Evolutionary conservation across 1,140 invertebrate species (phyloP), one percentile per base, ranked within the genome.

Genomic region (Aphelinus atriplicis): DNA sequence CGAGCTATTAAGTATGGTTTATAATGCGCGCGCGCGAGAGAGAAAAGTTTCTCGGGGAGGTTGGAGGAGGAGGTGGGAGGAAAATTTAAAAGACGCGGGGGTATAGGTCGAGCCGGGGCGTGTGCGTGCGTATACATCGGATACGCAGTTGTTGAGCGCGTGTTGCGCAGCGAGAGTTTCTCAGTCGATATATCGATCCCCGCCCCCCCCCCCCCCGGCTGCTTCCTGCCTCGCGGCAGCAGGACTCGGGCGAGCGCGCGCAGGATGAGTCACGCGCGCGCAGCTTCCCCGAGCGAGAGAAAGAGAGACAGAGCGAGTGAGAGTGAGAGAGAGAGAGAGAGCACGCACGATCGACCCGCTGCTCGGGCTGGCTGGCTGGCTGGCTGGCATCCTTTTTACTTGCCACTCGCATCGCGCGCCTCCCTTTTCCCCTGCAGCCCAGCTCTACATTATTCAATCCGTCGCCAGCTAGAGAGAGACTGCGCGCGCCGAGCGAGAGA

Each of bases 141-240:
- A 26, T 53, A 53, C 51, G 4, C 51, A 6, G 51, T 4, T 53
- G 46, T n/a, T n/a, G 43, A 58, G 60, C 50, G 67, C 69, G 76
- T 71, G 47, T 42, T 63, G 68, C 67, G 66, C 73, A 63, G 61
- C 73, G 77, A 48, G 48, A 42, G 82, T 81, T 86, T 82, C 84
- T 85, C 86, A 84, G 85, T 87, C 87, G 87, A 87, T 88, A 88
- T 87, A 88, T 88, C 86, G 87, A 88, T 87, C 84, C 83, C 81
- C 85, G 73, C 84, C 85, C 86, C 87, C 83, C 85, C 86, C 81
- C 78, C 82, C 58, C 47, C 43, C 61, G 45, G 57, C 79, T 81
- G 84, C 83, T 87, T 87, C 86, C 86, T 87, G 86, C 86, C 82
- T 82, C 86, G 85, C 26, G 85, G 82, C 86, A 86, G 4, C 85